Base-by-base conservation (phyloP, 2,888 invertebrate species). In the Amphipyra tragopoginis region DNA sequence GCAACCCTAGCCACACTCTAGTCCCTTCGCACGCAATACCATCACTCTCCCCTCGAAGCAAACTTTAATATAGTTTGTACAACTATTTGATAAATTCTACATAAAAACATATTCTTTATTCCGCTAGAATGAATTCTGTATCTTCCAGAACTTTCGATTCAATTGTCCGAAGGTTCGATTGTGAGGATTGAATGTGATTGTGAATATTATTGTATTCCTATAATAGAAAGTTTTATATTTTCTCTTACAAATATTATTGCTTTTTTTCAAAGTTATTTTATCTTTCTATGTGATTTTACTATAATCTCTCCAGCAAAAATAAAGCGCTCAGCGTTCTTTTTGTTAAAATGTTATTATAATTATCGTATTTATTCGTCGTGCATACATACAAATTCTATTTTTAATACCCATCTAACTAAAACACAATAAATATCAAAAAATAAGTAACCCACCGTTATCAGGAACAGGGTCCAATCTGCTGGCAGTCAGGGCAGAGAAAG, bases 61-160 rank as follows among this genome's bases (percentile, higher is more conserved):
- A 85, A 85, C 77, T 85, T 84, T 81, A 82, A 84, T 82, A 83
- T 71, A 85, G 79, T 86, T 86, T 79, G 72, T 57, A 65, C 55
- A 75, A 84, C 78, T 82, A 77, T 84, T 83, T 80, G 79, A 82
- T 81, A 76, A 82, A 81, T 81, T 81, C 77, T 60, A 72, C 63
- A 71, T 66, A 71, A 72, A 80, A 77, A 77, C 65, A 65, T 59
- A 66, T 75, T 79, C 62, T 78, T 74, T 63, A 65, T 72, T 70
- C 44, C 51, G 26, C 52, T 56, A 60, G 54, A 78, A 72, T 69
- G 57, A 65, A 65, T 75, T 68, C 62, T 65, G 58, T 64, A 39
- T 58, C 34, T 74, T 48, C 26, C 45, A 64, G 33, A 70, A 70
- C 47, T 67, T 77, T 70, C 15, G 61, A 64, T 75, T 70, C 70